Evolutionary conservation across 1,140 invertebrate species (phyloP), one percentile per base, ranked within the genome.

Genomic region (Vollenhovia emeryi): DNA sequence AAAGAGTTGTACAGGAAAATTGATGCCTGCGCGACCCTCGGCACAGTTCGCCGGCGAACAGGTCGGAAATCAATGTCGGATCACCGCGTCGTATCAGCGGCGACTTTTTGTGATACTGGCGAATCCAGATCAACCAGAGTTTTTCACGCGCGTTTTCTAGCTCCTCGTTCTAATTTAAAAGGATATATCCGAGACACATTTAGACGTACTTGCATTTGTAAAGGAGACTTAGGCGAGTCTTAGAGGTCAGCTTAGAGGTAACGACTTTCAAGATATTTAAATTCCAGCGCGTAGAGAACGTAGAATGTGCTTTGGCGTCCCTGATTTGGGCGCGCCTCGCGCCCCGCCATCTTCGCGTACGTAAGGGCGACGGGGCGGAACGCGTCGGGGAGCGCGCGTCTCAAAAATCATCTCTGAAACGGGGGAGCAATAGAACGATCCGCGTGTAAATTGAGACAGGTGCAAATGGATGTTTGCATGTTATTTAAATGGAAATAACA

Each of bases 361-460:
- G 9, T 24, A 43, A 43, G 43, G 43, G 11, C 36, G n/a, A 24
- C 21, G n/a, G 36, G 8, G 15, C n/a, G 18, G 8, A 24, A 15
- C 24, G 24, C 36, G 6, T 43, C n/a, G 0, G 3, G 6, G 8
- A 30, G 30, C 68, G n/a, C 11, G 30, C n/a, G 48, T 50, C 48
- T 55, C 4, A 8, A 73, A 33, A 75, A 30, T 43, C 52, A 43
- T 27, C 21, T 59, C 18, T 40, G 33, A 40, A 43, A 59, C 52
- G 8, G 36, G n/a, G 11, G 27, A 59, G 52, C 73, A 59, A 75
- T 33, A 59, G 21, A 57, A 75, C 52, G 21, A 27, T 75, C 36
- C 52, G 8, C 43, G 43, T 24, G 43, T 64, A 79, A 79, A 79
- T 76, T 45, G 52, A 75, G 36, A 62, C 57, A 43, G 74, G 36